phyloP scores from a whole-genome alignment of 1,140 invertebrate species.

The Bombus soroeensis region DNA sequence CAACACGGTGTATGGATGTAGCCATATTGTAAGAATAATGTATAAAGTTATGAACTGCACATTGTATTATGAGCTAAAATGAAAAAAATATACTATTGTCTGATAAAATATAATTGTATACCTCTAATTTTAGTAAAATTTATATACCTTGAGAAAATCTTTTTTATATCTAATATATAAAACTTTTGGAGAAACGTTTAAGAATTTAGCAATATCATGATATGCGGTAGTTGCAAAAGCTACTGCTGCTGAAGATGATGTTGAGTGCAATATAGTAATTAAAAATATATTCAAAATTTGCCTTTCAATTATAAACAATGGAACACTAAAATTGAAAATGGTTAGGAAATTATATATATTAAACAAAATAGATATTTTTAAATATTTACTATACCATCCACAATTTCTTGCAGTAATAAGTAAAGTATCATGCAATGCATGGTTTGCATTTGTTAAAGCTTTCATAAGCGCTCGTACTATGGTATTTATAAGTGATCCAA shows the following conservation, averaged over 20 bases:
- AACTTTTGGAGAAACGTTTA: slow-evolving; percentile 84
- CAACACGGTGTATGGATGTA: slow-evolving; percentile 81
- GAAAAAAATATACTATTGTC: background rate
- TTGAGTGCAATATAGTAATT: slow-evolving; percentile 84
- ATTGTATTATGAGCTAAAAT: slow-evolving; percentile 82
- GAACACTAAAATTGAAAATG: slow-evolving; percentile 82
- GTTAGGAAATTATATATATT: slow-evolving; percentile 32
- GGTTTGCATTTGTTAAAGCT: slow-evolving; percentile 83
- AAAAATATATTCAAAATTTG: slow-evolving; percentile 75
- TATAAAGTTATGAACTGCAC: slow-evolving; percentile 85
- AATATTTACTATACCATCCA: slow-evolving; percentile 73
- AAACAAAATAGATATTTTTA: background rate
- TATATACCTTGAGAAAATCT: slow-evolving; percentile 83
- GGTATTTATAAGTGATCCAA: slow-evolving; percentile 82
- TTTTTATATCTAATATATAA: slow-evolving; percentile 88
- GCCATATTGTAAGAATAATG: slow-evolving; percentile 79
- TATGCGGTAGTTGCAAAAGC: slow-evolving; percentile 85
- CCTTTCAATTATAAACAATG: slow-evolving; percentile 84
- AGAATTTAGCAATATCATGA: slow-evolving; percentile 84
- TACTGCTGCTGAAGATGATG: slow-evolving; percentile 82
- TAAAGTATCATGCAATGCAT: slow-evolving; percentile 82
- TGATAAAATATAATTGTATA: background rate
- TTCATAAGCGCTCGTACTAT: slow-evolving; percentile 81
- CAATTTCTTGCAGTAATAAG: slow-evolving; percentile 84
- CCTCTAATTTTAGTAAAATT: slow-evolving; percentile 3